Conservation (phyloP, 2,888 invertebrate genomes). For the Disparrhopalites patrizii region DNA sequence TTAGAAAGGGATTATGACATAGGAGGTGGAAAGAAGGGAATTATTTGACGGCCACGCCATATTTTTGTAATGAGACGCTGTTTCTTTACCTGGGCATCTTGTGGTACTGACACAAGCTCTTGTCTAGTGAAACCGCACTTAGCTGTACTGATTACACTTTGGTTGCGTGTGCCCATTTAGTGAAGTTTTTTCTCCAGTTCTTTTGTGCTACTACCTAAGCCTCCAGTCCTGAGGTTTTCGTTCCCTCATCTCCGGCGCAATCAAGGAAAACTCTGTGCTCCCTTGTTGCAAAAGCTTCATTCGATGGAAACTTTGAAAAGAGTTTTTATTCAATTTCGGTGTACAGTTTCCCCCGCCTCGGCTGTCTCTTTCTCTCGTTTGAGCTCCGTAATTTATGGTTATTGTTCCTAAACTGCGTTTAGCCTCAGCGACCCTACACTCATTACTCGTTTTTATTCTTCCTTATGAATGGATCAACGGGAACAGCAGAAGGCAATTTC, state of each 20-base stretch:
- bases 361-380: too few species aligned
- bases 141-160: not conserved
- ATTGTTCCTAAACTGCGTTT: conserved; percentile 13
- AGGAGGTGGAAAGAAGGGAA: not conserved
- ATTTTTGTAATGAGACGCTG: too few species aligned
- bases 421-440: not conserved
- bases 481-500: not conserved
- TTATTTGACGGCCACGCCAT: not conserved
- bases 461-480: not conserved
- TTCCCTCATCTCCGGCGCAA: too few species aligned
- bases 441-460: conserved; percentile 10
- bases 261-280: too few species aligned
- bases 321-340: too few species aligned
- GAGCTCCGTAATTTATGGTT: conserved; percentile 18
- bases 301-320: too few species aligned
- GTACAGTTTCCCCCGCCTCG: too few species aligned
- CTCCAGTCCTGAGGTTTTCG: too few species aligned
- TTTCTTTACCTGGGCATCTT: too few species aligned
- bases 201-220: conserved; percentile 4
- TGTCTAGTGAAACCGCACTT: too few species aligned
- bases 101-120: too few species aligned
- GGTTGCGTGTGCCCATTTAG: not conserved
- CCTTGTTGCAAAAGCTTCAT: too few species aligned
- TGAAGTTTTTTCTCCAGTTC: conserved; percentile 10
- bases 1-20: not conserved